phyloP scores from a whole-genome alignment of 2,888 invertebrate species.

The Malacosoma neustria region DNA sequence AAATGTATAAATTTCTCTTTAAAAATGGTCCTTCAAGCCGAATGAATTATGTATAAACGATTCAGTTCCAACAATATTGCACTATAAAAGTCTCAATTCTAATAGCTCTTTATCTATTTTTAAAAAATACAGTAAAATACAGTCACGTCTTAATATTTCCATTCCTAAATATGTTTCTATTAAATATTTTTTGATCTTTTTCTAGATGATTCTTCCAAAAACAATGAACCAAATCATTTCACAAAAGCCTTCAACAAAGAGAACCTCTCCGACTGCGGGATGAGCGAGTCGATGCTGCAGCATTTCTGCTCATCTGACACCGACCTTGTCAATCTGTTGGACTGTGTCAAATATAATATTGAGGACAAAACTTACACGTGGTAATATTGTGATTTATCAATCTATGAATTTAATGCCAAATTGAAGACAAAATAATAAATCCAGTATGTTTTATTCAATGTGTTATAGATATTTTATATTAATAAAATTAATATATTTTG shows the following conservation, averaged over 20 bases:
- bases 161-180: no score
- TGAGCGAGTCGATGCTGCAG: slow-evolving; percentile 77
- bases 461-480: no score
- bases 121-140: no score
- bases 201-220: slow-evolving; percentile 65
- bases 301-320: slow-evolving; percentile 79
- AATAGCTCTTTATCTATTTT: no score
- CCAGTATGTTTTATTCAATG: slow-evolving; percentile 27
- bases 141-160: no score
- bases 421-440: slow-evolving; percentile 28
- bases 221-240: slow-evolving; percentile 63
- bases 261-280: slow-evolving; percentile 91
- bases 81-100: no score
- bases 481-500: no score
- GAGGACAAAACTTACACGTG: slow-evolving; percentile 74
- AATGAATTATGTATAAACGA: no score
- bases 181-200: slow-evolving; percentile 11
- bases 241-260: slow-evolving; percentile 84
- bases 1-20: no score
- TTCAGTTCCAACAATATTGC: no score
- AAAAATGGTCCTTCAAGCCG: no score
- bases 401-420: slow-evolving; percentile 14
- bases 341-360: slow-evolving; percentile 78
- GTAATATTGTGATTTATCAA: slow-evolving; percentile 42
- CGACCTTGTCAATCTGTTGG: slow-evolving; percentile 66